phyloP scores from a whole-genome alignment of 2,888 invertebrate species.

The Epinotia ramella region DNA sequence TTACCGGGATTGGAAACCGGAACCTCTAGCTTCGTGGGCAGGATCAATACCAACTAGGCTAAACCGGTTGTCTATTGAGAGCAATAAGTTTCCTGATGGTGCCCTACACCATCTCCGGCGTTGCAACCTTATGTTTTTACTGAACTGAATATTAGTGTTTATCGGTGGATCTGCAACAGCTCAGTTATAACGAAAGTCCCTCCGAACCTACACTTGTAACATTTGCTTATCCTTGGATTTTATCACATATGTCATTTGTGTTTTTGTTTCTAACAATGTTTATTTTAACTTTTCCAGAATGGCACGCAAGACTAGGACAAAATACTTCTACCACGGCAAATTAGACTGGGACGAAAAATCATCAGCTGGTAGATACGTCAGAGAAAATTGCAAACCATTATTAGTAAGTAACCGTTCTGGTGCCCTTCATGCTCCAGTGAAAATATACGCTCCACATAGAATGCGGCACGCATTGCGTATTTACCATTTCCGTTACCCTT shows the following conservation, averaged over 20 bases:
- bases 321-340: conserved; percentile 99
- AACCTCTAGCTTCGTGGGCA: too few species aligned
- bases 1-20: too few species aligned
- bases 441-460: conserved; percentile 11
- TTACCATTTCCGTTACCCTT: conserved; percentile 28
- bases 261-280: background rate
- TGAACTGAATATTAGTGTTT: background rate
- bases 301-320: conserved; percentile 96
- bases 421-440: conserved; percentile 25
- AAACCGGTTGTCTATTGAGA: too few species aligned
- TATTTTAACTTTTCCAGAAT: conserved; percentile 85
- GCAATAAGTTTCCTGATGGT: too few species aligned
- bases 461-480: conserved; percentile 25
- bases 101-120: too few species aligned
- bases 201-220: background rate
- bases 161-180: background rate
- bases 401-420: conserved; percentile 87
- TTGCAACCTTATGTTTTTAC: too few species aligned
- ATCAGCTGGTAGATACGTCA: conserved; percentile 98
- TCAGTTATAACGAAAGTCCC: background rate
- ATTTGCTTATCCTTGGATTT: background rate
- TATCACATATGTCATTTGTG: conserved; percentile 25
- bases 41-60: too few species aligned
- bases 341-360: conserved; percentile 99
- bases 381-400: conserved; percentile 98